Base-by-base conservation (phyloP, 2,888 invertebrate species). In the Omphaloscelis lunosa region DNA sequence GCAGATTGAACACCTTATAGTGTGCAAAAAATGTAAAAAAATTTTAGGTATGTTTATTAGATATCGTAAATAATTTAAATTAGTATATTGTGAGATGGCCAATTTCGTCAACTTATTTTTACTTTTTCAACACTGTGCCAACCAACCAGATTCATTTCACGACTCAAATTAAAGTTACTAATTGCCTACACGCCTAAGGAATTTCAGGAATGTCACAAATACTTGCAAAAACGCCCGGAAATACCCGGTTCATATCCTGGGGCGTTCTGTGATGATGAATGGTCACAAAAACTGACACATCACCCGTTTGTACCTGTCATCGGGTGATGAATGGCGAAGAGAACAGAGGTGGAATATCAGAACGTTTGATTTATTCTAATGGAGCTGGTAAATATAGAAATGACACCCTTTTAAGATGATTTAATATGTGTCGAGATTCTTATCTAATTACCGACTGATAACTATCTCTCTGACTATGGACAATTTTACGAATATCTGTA, bases 221-320 rank as follows among this genome's bases (percentile, higher is more conserved):
- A 45, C 67, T 69, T 77, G 87, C 88, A 87, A 89, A 88, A 89
- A 90, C 85, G 12, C 48, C 80, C 80, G 86, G 88, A 87, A 86
- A 80, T 68, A 65, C 74, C 51, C 2, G 0, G 45, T 63, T 61
- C 68, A 23, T 62, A 53, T 27, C 58, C 61, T 27, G n/a, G 59
- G 81, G 94, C 91, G 94, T 90, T 92, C 86, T 93, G 91, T 93
- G 93, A 92, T 94, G 95, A 94, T 93, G 79, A 88, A 94, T 89
- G 89, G 80, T 15, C 73, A 83, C 90, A 94, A 94, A 94, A 95
- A 94, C 91, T 82, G 78, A 61, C 83, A 84, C 84, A 87, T 80
- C 88, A 89, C 75, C 87, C 89, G 83, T 90, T 91, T 91, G 92
- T 92, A 89, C 61, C 90, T 93, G 95, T 94, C 95, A 85, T 86